phyloP scores from a whole-genome alignment of 2,113 vertebrate genomes.

The Morone saxatilis region DNA sequence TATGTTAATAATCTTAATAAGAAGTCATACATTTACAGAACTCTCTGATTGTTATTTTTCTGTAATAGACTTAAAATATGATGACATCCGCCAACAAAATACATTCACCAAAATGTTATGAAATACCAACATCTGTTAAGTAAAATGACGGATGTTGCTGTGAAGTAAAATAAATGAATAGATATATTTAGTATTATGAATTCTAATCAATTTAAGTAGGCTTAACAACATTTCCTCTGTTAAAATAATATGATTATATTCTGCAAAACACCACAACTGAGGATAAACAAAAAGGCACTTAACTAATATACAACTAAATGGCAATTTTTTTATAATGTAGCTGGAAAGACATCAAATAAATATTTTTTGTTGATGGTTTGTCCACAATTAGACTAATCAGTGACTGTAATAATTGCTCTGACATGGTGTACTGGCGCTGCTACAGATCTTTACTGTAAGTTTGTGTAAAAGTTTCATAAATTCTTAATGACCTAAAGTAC shows the following conservation, averaged over 20 bases:
- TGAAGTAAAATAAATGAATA: neutral
- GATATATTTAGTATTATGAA: neutral
- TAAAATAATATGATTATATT: constrained; percentile 1
- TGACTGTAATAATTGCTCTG: neutral
- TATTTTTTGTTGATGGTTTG: neutral
- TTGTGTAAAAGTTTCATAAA: no score
- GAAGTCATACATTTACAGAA: neutral
- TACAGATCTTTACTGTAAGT: neutral
- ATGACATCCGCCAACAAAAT: neutral
- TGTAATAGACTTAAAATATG: neutral
- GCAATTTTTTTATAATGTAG: neutral
- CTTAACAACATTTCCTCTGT: neutral
- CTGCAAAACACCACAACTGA: neutral
- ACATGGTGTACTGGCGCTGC: neutral
- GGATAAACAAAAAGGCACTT: neutral
- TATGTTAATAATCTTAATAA: neutral
- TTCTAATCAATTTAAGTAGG: neutral
- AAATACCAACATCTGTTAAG: neutral
- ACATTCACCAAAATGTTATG: neutral
- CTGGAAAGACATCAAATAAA: neutral
- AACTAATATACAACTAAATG: neutral
- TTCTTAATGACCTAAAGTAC: no score
- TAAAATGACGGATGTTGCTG: constrained; percentile 17
- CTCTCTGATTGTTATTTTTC: neutral
- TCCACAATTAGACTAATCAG: neutral